Percentiles rank a stretch among this genome's conserved stretches.
Conservation (phyloP, 2,113 vertebrate species). For the Turdus rufiventris region DNA sequence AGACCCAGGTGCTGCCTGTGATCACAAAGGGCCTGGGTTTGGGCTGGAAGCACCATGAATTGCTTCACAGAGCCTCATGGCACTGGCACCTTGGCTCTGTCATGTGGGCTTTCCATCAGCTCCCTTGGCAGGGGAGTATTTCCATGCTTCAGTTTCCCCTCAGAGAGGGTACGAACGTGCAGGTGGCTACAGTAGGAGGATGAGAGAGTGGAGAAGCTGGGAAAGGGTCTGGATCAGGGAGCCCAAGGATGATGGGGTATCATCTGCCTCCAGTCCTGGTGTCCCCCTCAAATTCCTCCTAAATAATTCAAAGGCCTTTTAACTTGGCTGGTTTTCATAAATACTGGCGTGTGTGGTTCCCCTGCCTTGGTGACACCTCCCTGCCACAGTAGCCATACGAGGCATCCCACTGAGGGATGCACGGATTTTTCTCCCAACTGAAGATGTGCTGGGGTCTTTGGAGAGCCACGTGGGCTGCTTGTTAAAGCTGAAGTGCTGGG, state of each 20-base stretch:
- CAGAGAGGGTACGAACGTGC: fast-evolving
- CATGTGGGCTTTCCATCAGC: fast-evolving
- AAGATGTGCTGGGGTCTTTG: background rate
- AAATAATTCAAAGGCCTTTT: background rate
- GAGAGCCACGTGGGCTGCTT: fast-evolving
- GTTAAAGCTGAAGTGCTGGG: background rate
- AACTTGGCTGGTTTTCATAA: fast-evolving
- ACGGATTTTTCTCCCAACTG: background rate
- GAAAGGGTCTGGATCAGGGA: background rate
- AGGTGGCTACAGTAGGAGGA: background rate
- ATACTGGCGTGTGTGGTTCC: fast-evolving
- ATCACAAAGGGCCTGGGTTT: background rate
- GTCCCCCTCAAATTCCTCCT: background rate
- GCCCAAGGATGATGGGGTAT: background rate
- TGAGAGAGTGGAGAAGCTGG: background rate
- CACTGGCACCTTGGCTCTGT: background rate
- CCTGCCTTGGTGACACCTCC: background rate
- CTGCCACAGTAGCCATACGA: fast-evolving
- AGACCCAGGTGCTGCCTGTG: background rate
- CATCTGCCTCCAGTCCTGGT: fast-evolving
- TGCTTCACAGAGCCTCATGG: background rate
- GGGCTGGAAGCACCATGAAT: background rate
- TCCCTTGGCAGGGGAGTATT: background rate
- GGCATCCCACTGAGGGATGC: background rate
- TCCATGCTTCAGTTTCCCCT: background rate